Percentiles rank a stretch among this genome's conserved stretches.
Conservation (phyloP, 2,113 vertebrate genomes). For the Pluvianellus socialis region DNA sequence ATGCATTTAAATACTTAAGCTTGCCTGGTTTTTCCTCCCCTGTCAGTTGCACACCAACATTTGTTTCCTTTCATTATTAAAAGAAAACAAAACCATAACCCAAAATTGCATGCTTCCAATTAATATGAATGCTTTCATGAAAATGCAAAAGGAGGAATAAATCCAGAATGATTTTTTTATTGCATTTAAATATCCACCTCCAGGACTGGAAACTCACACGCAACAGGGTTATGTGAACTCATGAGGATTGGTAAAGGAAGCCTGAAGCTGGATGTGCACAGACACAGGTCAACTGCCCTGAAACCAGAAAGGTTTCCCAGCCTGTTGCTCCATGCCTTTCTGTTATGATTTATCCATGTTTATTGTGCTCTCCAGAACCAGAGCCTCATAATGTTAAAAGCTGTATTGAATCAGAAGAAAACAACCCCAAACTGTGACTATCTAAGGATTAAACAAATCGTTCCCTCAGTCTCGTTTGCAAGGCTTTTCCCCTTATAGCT, state of each 20-base stretch:
- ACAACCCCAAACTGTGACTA: background rate
- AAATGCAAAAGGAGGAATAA: slow-evolving; percentile 40
- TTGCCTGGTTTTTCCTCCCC: background rate
- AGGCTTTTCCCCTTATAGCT: background rate
- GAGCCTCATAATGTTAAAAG: background rate
- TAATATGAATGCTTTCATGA: slow-evolving; percentile 36
- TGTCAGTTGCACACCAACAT: background rate
- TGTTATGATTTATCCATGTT: background rate
- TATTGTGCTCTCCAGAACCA: background rate
- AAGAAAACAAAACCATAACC: slow-evolving; percentile 46
- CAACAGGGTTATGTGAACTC: background rate
- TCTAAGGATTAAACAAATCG: slow-evolving; percentile 23
- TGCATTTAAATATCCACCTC: slow-evolving; percentile 43
- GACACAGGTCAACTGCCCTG: background rate
- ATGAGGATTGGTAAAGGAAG: background rate
- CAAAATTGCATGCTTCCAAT: slow-evolving; percentile 36
- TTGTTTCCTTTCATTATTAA: slow-evolving; percentile 61
- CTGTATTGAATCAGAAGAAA: background rate
- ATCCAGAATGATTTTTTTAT: slow-evolving; percentile 6
- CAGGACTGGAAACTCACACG: background rate
- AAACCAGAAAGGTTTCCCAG: background rate
- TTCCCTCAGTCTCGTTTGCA: accelerated
- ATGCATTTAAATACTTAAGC: slow-evolving; percentile 48
- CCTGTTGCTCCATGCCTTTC: background rate
- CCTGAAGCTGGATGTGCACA: slow-evolving; percentile 1